Base-by-base conservation (phyloP, 2,797 vertebrate species). In the Fistularia commersonii region DNA sequence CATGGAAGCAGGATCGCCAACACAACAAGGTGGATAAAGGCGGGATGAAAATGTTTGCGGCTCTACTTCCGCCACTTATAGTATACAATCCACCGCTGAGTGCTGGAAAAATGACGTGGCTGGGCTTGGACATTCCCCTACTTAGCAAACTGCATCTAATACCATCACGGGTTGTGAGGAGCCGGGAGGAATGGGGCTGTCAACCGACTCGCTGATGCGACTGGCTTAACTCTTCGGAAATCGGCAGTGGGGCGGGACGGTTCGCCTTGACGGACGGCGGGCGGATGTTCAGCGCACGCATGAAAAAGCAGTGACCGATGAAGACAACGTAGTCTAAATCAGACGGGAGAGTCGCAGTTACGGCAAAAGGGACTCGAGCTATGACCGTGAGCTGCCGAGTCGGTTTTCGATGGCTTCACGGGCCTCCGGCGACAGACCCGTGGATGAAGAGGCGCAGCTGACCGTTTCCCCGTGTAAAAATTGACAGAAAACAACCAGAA, bases 61-160 rank as follows among this genome's bases (percentile, higher is more conserved):
- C 73, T 76, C 34, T 45, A 65, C 82, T 85, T 89, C 89, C 84
- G 66, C 83, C 83, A 88, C 81, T 90, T 84, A 88, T 64, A 73
- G 76, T 56, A 56, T 50, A 55, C 61, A n/a, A n/a, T n/a, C 48
- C 64, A 80, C 65, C 58, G 68, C 48, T 78, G 75, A 81, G 79
- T 81, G 77, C 74, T 84, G 85, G 82, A 80, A 87, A 88, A 77
- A 77, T 64, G 72, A 85, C 76, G 69, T 73, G 73, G 74, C 81
- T 55, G 69, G 54, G 60, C 69, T 77, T 48, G 72, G 74, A 83
- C 81, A 80, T 89, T 89, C 84, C 84, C 84, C 84, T 82, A 89
- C 87, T 82, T 66, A 81, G 70, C 41, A 86, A 86, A 88, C 82
- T 83, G 43, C 84, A 72, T 64, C 67, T 86, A 89, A 88, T 84